These are phyloP conservation scores for Lathronympha strigana DNA, from an alignment of 2,888 invertebrate species.

Conservation along the genomic window DNA sequence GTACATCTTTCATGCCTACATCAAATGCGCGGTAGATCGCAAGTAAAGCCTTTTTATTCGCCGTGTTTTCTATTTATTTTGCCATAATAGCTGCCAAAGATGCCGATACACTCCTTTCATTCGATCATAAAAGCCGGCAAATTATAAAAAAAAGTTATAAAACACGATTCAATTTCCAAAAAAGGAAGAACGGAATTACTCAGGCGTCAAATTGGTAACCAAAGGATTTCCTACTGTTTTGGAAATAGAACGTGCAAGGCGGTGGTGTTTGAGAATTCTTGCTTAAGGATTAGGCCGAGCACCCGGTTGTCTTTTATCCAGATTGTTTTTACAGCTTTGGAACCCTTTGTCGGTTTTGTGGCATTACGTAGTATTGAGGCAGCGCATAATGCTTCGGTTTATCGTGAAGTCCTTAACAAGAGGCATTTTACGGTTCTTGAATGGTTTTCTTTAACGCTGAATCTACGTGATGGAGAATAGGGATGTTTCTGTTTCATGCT, in stretches of 20 bases:
- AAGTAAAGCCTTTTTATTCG: slow-evolving; percentile 8
- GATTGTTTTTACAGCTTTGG: slow-evolving; percentile 82
- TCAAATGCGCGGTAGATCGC: slow-evolving; percentile 1
- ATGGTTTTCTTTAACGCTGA: slow-evolving; percentile 67
- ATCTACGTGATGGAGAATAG: slow-evolving; percentile 74
- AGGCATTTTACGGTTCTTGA: slow-evolving; percentile 71
- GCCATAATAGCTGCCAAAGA: slow-evolving; percentile 38
- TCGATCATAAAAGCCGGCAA: slow-evolving; percentile 51
- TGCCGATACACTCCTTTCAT: slow-evolving; percentile 43
- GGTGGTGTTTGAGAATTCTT: slow-evolving; percentile 74
- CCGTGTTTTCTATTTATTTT: slow-evolving; percentile 30
- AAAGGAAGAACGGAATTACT: slow-evolving; percentile 66
- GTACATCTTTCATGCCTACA: background rate
- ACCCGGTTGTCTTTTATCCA: slow-evolving; percentile 60
- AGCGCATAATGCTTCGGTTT: slow-evolving; percentile 60
- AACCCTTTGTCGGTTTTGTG: slow-evolving; percentile 79
- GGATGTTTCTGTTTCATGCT: slow-evolving; percentile 76
- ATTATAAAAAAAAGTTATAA: slow-evolving; percentile 62
- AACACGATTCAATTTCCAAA: slow-evolving; percentile 62
- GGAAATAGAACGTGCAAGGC: slow-evolving; percentile 70
- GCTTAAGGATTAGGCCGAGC: slow-evolving; percentile 75
- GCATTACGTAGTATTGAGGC: slow-evolving; percentile 61
- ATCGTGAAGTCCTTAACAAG: slow-evolving; percentile 53
- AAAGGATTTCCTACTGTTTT: slow-evolving; percentile 83
- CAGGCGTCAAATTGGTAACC: slow-evolving; percentile 80